Conservation (phyloP, 2,888 invertebrate genomes). For the Ophioninae sp. region DNA sequence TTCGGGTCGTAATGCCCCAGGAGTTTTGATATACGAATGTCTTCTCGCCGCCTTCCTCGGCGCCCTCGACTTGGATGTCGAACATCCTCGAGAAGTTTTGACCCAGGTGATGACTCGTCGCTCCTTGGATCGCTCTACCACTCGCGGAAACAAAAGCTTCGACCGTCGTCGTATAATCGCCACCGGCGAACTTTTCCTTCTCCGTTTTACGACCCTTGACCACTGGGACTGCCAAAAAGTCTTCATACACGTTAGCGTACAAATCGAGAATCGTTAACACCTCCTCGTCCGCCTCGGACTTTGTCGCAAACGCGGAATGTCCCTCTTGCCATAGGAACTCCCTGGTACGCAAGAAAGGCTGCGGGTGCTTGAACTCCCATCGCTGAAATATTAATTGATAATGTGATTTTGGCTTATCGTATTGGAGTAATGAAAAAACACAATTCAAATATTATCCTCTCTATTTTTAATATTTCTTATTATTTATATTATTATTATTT, state of each 20-base stretch:
- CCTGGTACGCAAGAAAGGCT: slow-evolving; percentile 97
- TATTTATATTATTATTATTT: no score
- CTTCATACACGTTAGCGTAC: slow-evolving; percentile 95
- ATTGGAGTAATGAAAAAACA: no score
- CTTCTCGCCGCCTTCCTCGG: slow-evolving; percentile 91
- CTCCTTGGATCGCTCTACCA: slow-evolving; percentile 97
- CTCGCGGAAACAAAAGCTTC: slow-evolving; percentile 97
- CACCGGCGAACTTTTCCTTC: slow-evolving; percentile 99
- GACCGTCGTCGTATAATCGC: slow-evolving; percentile 97
- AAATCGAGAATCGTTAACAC: slow-evolving; percentile 92
- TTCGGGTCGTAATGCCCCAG: slow-evolving; percentile 98
- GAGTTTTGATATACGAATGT: slow-evolving; percentile 97
- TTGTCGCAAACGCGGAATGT: slow-evolving; percentile 94
- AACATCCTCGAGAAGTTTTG: slow-evolving; percentile 99
- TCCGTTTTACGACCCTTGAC: slow-evolving; percentile 97
- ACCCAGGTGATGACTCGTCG: slow-evolving; percentile 98
- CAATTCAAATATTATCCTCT: no score
- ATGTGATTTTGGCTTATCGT: neutral
- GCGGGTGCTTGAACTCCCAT: slow-evolving; percentile 99
- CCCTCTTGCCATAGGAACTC: slow-evolving; percentile 99
- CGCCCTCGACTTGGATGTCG: slow-evolving; percentile 97
- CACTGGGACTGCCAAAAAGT: slow-evolving; percentile 96
- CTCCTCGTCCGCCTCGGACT: slow-evolving; percentile 94
- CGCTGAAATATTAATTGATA: slow-evolving; percentile 83
- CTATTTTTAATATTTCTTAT: no score